phyloP scores from a whole-genome alignment of 2,888 invertebrate species.

The Drosophila anomelani region DNA sequence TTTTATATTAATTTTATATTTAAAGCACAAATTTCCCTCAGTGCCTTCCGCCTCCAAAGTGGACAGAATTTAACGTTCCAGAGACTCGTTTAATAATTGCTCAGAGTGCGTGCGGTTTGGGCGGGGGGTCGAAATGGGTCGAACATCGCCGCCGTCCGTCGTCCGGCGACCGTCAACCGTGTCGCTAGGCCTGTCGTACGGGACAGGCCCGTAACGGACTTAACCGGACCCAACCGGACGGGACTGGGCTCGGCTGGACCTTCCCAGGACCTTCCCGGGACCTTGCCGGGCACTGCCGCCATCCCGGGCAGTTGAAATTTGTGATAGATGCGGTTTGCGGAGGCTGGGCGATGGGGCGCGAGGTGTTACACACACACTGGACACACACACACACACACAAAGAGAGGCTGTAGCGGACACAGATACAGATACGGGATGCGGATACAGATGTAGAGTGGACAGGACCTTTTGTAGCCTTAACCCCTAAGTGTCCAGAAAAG shows the following conservation, averaged over 20 bases:
- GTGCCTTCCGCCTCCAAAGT: constrained; percentile 56
- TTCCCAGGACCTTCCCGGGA: constrained; percentile 45
- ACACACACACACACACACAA: background rate
- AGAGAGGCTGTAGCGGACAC: constrained; percentile 8
- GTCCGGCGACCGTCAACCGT: constrained; percentile 57
- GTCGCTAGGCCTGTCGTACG: constrained; percentile 74
- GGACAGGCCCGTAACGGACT: constrained; percentile 50
- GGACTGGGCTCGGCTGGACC: constrained; percentile 32
- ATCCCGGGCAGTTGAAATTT: constrained; percentile 66
- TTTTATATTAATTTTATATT: background rate
- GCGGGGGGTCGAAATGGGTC: constrained; percentile 55
- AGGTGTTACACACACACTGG: constrained; percentile 61
- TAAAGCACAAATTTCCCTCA: background rate
- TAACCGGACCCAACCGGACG: constrained; percentile 33
- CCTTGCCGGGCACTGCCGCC: constrained; percentile 46
- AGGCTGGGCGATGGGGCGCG: constrained; percentile 71
- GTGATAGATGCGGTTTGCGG: constrained; percentile 79
- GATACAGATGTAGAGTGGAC: constrained; percentile 41
- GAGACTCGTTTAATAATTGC: constrained; percentile 78
- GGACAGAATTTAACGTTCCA: constrained; percentile 78
- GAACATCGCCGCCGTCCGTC: constrained; percentile 10
- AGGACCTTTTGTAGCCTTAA: constrained; percentile 56
- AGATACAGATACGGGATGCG: constrained; percentile 23
- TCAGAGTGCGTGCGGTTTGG: constrained; percentile 78
- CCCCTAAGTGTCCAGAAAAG: constrained; percentile 77